A percentile compares a stretch with the other conserved stretches of the same genome.
phyloP scores from a whole-genome alignment of 2,113 vertebrate genomes.

The Marcusenius ussheri region DNA sequence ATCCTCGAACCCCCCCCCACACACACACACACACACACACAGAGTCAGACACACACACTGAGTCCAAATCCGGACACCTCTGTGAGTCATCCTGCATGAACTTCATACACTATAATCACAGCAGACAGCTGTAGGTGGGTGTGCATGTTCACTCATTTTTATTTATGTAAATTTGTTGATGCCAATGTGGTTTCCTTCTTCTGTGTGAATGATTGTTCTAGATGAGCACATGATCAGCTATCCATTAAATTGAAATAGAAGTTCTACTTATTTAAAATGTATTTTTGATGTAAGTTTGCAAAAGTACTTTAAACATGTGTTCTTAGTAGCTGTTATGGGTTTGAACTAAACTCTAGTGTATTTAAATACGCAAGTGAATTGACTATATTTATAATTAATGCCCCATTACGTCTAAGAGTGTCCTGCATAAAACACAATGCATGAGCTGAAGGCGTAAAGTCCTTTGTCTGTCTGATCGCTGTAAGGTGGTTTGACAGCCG shows the following conservation, averaged over 20 bases:
- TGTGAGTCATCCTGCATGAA: background rate
- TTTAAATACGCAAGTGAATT: background rate
- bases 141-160: background rate
- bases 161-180: background rate
- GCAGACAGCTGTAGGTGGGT: constrained; percentile 10
- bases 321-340: background rate
- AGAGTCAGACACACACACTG: background rate
- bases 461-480: background rate
- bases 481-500: background rate
- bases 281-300: background rate
- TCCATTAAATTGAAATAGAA: background rate
- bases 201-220: background rate
- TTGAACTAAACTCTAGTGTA: background rate
- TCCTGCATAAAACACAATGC: background rate
- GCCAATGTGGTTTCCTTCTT: background rate
- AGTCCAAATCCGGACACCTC: background rate
- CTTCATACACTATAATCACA: constrained; percentile 5
- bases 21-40: background rate
- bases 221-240: background rate
- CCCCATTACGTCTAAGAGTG: background rate
- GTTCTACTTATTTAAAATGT: background rate
- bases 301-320: background rate
- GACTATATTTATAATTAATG: background rate
- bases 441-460: background rate
- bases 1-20: too few relatives aligned